Evolutionary conservation across 1,140 invertebrate genomes (phyloP).

Genomic region (Brachystomella parvula): DNA sequence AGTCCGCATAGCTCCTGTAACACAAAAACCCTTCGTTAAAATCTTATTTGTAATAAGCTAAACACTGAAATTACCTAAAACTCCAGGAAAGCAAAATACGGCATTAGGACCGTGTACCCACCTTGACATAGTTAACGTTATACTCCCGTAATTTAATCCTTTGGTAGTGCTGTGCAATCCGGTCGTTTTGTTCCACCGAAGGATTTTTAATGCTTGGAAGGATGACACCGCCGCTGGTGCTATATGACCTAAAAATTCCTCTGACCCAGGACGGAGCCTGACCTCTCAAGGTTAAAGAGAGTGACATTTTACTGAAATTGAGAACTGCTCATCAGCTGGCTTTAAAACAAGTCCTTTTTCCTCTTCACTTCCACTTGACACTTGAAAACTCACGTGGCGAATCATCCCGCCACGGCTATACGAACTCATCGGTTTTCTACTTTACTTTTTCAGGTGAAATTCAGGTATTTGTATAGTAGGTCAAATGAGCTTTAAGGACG

Average conservation of each 20-base stretch:
- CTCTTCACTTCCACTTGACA: not conserved
- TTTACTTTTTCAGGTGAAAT: too few species aligned
- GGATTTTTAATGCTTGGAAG: not conserved
- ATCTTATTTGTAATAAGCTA: not conserved
- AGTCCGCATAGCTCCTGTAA: slow-evolving; percentile 41
- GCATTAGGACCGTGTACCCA: slow-evolving; percentile 30
- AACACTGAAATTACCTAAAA: slow-evolving; percentile 20
- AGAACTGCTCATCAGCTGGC: too few species aligned
- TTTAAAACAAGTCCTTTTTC: not conserved
- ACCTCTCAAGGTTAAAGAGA: not conserved
- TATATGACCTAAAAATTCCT: not conserved
- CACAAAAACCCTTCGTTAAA: not conserved
- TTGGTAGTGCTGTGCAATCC: not conserved
- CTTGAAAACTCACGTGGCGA: too few species aligned
- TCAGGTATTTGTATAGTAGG: too few species aligned
- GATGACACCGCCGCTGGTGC: not conserved
- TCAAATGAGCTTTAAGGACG: too few species aligned
- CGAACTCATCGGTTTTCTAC: too few species aligned
- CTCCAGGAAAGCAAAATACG: slow-evolving; percentile 31
- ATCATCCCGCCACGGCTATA: too few species aligned
- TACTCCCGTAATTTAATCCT: slow-evolving; percentile 12
- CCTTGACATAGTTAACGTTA: slow-evolving; percentile 29
- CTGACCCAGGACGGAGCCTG: not conserved
- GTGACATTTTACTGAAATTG: not conserved
- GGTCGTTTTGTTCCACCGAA: not conserved